Percentiles rank a stretch among this genome's conserved stretches.
These are phyloP conservation scores for Arnoldichthys spilopterus DNA, from an alignment of 2,797 vertebrate genomes.

Conservation along the genomic window DNA sequence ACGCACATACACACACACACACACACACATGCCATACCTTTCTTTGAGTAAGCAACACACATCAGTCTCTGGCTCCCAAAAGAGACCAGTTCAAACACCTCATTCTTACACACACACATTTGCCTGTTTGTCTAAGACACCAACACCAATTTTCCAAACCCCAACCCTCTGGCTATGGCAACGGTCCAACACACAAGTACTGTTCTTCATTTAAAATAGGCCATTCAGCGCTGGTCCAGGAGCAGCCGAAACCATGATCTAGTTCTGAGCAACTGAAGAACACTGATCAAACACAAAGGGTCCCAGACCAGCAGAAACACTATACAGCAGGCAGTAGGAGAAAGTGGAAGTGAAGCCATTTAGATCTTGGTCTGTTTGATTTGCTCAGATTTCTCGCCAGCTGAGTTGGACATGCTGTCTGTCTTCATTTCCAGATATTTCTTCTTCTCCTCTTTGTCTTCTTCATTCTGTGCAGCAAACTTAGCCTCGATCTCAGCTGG, in stretches of 20 bases:
- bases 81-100: background rate
- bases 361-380: conserved; percentile 65
- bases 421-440: conserved; percentile 62
- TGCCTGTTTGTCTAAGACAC: background rate
- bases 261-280: background rate
- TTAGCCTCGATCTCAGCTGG: conserved; percentile 85
- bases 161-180: background rate
- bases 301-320: conserved; percentile 33
- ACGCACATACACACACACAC: too few relatives aligned
- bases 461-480: conserved; percentile 68
- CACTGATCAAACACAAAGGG: conserved; percentile 16
- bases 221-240: background rate
- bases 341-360: background rate
- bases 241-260: background rate
- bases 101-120: too few relatives aligned
- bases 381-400: background rate
- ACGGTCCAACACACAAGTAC: background rate
- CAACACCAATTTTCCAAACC: background rate
- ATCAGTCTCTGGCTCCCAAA: background rate
- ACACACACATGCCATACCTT: too few relatives aligned
- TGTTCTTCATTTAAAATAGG: background rate
- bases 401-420: conserved; percentile 22
- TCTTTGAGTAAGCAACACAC: background rate
- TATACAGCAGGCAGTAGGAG: background rate
- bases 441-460: conserved; percentile 63